These are phyloP conservation scores for Paraplagusia blochii DNA, from an alignment of 2,113 vertebrate species.

Conservation along the genomic window DNA sequence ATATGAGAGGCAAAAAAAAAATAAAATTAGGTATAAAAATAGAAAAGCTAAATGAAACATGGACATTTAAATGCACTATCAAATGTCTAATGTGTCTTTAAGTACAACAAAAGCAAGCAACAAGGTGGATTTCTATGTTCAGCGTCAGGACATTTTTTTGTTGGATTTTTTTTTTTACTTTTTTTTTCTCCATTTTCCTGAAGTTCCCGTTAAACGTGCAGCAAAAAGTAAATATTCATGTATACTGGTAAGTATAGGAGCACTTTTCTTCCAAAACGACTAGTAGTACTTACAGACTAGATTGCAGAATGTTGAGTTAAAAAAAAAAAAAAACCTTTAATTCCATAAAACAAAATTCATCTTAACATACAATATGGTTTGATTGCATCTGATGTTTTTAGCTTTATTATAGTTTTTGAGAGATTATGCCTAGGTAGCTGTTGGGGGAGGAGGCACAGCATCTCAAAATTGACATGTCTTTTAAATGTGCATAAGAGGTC, in stretches of 20 bases:
- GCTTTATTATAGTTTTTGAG: slow-evolving; percentile 70
- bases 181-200: slow-evolving; percentile 72
- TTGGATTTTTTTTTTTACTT: slow-evolving; percentile 69
- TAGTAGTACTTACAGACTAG: slow-evolving; percentile 96
- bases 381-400: slow-evolving; percentile 82
- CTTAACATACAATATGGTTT: slow-evolving; percentile 84
- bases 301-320: slow-evolving; percentile 38
- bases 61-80: slow-evolving; percentile 64
- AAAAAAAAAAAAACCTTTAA: slow-evolving; percentile 77
- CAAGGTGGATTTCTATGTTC: slow-evolving; percentile 78
- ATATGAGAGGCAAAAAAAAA: slow-evolving; percentile 73
- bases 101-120: slow-evolving; percentile 83
- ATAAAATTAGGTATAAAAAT: slow-evolving; percentile 21
- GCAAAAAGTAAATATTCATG: slow-evolving; percentile 94
- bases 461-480: slow-evolving; percentile 30
- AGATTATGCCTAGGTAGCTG: slow-evolving; percentile 73
- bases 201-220: slow-evolving; percentile 95
- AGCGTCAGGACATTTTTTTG: slow-evolving; percentile 71
- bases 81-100: slow-evolving; percentile 73
- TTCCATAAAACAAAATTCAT: slow-evolving; percentile 75
- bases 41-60: not conserved
- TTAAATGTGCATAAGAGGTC: slow-evolving; percentile 37
- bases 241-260: slow-evolving; percentile 97
- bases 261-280: slow-evolving; percentile 86
- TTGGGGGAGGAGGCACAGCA: slow-evolving; percentile 69